These are phyloP conservation scores for Morinoia aosen DNA, from an alignment of 2,888 invertebrate genomes.

Conservation along the genomic window DNA sequence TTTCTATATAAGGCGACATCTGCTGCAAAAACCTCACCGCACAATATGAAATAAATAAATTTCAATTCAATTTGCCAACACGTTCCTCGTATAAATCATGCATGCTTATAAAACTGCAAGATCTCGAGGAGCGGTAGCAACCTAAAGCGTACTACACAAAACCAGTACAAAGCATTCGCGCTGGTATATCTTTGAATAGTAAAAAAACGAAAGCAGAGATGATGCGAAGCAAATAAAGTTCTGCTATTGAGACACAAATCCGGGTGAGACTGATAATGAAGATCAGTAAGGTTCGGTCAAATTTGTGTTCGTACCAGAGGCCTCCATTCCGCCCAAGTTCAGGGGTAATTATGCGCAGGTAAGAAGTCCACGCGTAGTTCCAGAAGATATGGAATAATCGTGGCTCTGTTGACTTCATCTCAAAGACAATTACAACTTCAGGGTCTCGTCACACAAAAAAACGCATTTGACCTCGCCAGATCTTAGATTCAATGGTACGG, in stretches of 20 bases:
- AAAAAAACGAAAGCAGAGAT: neutral
- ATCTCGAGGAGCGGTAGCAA: too few species aligned
- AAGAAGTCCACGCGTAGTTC: neutral
- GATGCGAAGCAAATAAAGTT: neutral
- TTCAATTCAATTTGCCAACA: too few species aligned
- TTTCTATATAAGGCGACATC: too few species aligned
- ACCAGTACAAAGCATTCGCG: too few species aligned
- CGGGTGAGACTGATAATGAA: neutral
- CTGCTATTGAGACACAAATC: neutral
- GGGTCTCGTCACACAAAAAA: neutral
- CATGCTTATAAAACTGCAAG: too few species aligned
- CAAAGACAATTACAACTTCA: neutral
- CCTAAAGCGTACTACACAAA: too few species aligned
- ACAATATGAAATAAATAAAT: too few species aligned
- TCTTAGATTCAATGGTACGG: too few species aligned
- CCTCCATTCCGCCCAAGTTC: neutral
- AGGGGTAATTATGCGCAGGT: neutral
- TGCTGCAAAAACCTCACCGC: too few species aligned
- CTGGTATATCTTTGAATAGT: too few species aligned
- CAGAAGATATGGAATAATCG: neutral
- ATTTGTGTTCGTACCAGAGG: neutral
- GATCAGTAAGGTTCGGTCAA: neutral
- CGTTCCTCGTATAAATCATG: too few species aligned
- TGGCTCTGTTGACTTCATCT: neutral
- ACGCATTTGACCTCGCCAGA: neutral